Evolutionary conservation across 1,140 invertebrate genomes (phyloP).

Genomic region (Aculops lycopersici): DNA sequence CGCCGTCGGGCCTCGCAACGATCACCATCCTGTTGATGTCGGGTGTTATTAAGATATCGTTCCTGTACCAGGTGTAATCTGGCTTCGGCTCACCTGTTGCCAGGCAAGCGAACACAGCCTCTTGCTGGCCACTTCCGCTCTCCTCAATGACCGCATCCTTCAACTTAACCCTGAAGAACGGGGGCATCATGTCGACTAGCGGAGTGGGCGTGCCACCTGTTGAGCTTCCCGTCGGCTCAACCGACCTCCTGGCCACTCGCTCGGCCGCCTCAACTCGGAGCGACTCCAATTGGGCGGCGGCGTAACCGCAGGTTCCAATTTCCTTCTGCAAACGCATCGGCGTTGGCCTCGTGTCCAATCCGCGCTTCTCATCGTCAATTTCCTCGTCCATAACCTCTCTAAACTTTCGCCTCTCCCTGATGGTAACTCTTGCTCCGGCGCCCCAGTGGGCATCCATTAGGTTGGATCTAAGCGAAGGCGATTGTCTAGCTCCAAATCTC

Average conservation of each 20-base stretch:
- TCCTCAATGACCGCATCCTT: not conserved
- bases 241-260: too few species aligned
- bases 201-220: not conserved
- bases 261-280: not conserved
- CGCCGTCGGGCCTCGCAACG: conserved; percentile 31
- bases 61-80: conserved; percentile 72
- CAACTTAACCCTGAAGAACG: not conserved
- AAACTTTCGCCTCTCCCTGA: conserved; percentile 55
- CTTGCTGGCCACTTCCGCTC: not conserved
- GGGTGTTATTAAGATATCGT: conserved; percentile 46
- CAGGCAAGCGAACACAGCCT: conserved; percentile 23
- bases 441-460: conserved; percentile 14
- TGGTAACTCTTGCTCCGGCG: conserved; percentile 28
- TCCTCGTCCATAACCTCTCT: conserved; percentile 84
- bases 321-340: conserved; percentile 33
- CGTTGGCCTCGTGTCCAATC: conserved; percentile 24
- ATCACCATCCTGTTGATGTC: conserved; percentile 27
- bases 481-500: conserved; percentile 35
- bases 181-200: not conserved
- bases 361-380: conserved; percentile 55
- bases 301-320: conserved; percentile 20
- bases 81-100: conserved; percentile 64
- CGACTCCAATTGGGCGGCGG: not conserved
- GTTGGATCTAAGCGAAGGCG: conserved; percentile 21
- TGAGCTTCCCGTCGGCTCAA: not conserved